A percentile compares a stretch with the other conserved stretches of the same genome.
Evolutionary conservation across 1,140 invertebrate genomes (phyloP).

Genomic region (Neodiprion virginianus): DNA sequence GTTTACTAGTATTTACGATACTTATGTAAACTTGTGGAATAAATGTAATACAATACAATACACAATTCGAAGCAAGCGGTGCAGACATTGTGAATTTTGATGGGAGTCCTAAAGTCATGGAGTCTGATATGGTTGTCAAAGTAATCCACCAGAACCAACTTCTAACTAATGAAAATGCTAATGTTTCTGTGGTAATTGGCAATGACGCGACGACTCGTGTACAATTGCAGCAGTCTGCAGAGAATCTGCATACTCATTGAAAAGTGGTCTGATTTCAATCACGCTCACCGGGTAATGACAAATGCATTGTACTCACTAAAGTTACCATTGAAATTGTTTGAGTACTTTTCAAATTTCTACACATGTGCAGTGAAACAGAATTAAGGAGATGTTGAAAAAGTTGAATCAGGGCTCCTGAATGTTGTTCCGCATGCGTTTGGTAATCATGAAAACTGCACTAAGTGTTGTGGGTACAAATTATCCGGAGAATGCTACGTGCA

Average conservation of each 20-base stretch:
- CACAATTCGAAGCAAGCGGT: too few species aligned
- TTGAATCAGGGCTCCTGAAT: background rate
- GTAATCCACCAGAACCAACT: constrained; percentile 21
- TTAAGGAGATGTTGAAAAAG: background rate
- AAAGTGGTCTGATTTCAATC: constrained; percentile 33
- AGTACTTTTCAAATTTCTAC: background rate
- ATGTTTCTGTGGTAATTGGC: constrained; percentile 20
- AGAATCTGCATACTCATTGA: constrained; percentile 16
- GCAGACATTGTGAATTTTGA: constrained; percentile 15
- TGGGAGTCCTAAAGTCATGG: constrained; percentile 30
- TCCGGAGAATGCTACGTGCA: background rate
- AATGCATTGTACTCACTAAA: constrained; percentile 24
- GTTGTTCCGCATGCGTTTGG: constrained; percentile 12
- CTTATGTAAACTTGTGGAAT: too few species aligned
- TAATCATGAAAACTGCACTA: background rate
- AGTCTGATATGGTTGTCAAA: constrained; percentile 24
- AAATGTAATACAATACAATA: too few species aligned
- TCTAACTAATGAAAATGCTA: constrained; percentile 15
- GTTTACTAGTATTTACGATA: too few species aligned
- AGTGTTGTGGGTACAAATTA: background rate
- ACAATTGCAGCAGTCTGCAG: constrained; percentile 26
- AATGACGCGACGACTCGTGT: constrained; percentile 26
- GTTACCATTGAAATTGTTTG: constrained; percentile 2
- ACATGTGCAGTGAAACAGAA: constrained; percentile 9
- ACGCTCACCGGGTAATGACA: constrained; percentile 17